Base-by-base conservation (phyloP, 2,797 vertebrate species). In the Limosa lapponica region DNA sequence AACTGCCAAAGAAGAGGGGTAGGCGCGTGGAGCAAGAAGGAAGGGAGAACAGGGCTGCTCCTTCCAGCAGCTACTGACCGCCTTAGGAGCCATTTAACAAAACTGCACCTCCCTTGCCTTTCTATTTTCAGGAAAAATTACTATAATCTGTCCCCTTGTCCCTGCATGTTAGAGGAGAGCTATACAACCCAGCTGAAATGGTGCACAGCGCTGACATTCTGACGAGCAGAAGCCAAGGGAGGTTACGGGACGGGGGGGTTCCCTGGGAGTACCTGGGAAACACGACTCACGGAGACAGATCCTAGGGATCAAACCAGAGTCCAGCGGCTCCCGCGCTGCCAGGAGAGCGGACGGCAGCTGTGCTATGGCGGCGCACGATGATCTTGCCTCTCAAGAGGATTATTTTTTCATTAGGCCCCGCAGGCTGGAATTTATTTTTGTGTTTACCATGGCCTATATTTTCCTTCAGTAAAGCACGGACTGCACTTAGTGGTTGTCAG, bases 391-490 rank as follows among this genome's bases (percentile, higher is more conserved):
- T 95, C 91, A 67, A 70, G 77, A 84, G 52, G 37, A 37, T 89
- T 77, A 70, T 70, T 87, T 95, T 88, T 82, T 23, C 16, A 90
- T 90, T 89, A 90, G 70, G 62, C 39, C 79, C 73, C 2, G 5
- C 80, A 84, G 89, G 87, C 82, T 74, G 71, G 77, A 90, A 85
- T 87, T 79, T 44, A 70, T 96, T 95, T 85, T 82, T 82, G 52
- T 81, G 82, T 94, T 97, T 92, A 92, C 52, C 70, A 44, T 77
- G 82, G 82, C 78, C 89, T 87, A 16, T 82, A 82, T 95, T 95
- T 81, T 77, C n/a, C 48, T 79, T 64, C 41, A 79, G 59, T n/a
- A 95, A 83, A 80, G 91, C 64, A 85, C 4, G 4, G 88, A 32
- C 70, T 90, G 92, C 64, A 49, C 81, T 93, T 64, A 39, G 73